Conservation (phyloP, 64 coral and sea anemone genomes). For the Orbicella faveolata region DNA sequence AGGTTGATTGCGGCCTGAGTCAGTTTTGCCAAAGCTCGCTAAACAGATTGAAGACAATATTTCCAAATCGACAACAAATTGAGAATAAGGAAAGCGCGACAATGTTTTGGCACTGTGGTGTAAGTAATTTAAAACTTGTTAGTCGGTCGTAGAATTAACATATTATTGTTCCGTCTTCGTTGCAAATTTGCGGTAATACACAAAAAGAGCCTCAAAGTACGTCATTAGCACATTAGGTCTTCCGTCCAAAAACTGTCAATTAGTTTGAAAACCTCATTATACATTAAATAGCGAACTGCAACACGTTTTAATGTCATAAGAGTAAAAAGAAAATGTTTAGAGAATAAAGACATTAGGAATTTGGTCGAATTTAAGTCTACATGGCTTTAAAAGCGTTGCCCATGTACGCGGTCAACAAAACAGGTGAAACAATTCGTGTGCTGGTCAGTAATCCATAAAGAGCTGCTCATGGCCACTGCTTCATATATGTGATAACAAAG, state of each 20-base stretch:
- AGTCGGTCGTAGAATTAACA: neutral
- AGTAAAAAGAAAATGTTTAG: neutral
- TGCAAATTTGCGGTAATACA: neutral
- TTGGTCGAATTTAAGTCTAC: neutral
- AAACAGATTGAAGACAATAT: neutral
- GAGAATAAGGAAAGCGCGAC: neutral
- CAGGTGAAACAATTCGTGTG: neutral
- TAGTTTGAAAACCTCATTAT: slow-evolving; percentile 17
- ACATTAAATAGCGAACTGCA: neutral
- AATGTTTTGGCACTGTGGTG: neutral
- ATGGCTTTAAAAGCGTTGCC: neutral
- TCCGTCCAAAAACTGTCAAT: slow-evolving; percentile 1
- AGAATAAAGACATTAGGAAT: neutral
- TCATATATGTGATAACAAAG: neutral
- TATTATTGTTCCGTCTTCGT: neutral
- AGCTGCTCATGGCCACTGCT: neutral
- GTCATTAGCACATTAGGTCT: neutral
- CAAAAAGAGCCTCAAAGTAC: neutral
- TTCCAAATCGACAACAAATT: neutral
- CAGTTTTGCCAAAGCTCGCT: neutral
- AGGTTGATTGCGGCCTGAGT: too few relatives aligned
- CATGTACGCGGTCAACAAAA: neutral
- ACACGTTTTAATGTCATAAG: neutral
- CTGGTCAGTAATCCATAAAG: neutral
- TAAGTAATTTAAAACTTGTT: slow-evolving; percentile 14